Evolutionary conservation across 2,797 vertebrate species (phyloP).

Genomic region (Coracias cyanogaster): DNA sequence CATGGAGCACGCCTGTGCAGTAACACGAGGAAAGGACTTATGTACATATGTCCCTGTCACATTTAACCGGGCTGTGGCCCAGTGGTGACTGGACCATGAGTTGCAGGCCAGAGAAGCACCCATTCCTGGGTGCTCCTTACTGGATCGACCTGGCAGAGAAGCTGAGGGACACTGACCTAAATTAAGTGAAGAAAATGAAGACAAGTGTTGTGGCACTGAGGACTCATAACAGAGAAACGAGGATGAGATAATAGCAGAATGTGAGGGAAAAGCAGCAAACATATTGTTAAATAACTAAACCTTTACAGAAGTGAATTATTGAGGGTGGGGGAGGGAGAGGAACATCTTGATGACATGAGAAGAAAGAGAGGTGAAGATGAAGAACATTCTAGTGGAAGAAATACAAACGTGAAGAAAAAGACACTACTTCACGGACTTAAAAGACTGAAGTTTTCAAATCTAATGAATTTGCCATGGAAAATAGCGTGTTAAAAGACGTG

Average conservation of each 20-base stretch:
- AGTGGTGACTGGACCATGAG: background rate
- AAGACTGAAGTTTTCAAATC: background rate
- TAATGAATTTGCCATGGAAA: background rate
- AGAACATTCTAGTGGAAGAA: background rate
- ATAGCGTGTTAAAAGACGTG: background rate
- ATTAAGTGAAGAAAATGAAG: background rate
- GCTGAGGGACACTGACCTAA: background rate
- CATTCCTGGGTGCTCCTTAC: background rate
- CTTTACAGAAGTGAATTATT: background rate
- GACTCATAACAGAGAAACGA: background rate
- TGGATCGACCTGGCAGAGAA: background rate
- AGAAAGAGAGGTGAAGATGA: background rate
- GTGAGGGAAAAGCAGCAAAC: background rate
- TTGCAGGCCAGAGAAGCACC: no score
- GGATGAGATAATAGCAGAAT: accelerated
- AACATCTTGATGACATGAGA: background rate
- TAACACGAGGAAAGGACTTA: background rate
- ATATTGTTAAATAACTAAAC: background rate
- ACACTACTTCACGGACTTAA: background rate
- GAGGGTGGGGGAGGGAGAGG: background rate
- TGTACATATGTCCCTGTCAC: accelerated
- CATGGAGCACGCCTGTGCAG: accelerated
- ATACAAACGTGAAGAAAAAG: background rate
- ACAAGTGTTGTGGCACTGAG: background rate
- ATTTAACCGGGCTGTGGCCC: accelerated